Evolutionary conservation across 2,888 invertebrate species (phyloP), one percentile per base, ranked within the genome.

Genomic region (Acanthoscelides obtectus): DNA sequence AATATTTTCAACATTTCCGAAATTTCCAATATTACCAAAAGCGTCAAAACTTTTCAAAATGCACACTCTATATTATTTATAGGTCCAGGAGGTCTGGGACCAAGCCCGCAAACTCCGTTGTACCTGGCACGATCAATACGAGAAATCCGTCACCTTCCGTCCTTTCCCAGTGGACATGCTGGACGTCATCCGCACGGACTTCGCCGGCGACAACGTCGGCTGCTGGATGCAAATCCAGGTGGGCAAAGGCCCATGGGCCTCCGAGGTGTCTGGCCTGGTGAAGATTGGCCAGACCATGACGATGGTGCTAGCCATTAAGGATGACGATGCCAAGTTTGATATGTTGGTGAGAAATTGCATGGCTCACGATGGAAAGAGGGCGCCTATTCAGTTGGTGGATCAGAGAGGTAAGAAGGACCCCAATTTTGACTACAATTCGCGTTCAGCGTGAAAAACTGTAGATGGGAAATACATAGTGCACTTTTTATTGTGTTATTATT

Each of bases 191-290:
- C 87, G 96, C 70, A 96, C 97, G 2, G 96, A 97, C 81, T 97
- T 97, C 78, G 96, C 96, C 72, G 97, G 97, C 0, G 97, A 97
- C 81, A 97, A 97, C 81, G 96, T 97, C 1, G 96, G 96, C 20
- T 97, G 97, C 86, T 97, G 97, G 97, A 97, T 97, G 97, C 96
- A 97, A 83, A 97, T 97, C 77, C 97, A 97, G 88, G 95, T 96
- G 2, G 96, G 96, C 65, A 96, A 95, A 83, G 79, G 96, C 22
- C 97, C 97, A 0, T 97, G 97, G 96, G 96, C 97, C 12, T 95
- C 96, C 0, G 97, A 97, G 86, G 97, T 97, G 0, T 95, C 96
- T 0, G 97, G 97, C 0, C 87, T 97, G 69, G 97, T 97, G 0
- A 97, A 97, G 86, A 97, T 97, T 72, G 97, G 97, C 0, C 97